These are phyloP conservation scores for Caenorhabditis wallacei DNA, from an alignment of 2,888 invertebrate genomes.

Conservation along the genomic window DNA sequence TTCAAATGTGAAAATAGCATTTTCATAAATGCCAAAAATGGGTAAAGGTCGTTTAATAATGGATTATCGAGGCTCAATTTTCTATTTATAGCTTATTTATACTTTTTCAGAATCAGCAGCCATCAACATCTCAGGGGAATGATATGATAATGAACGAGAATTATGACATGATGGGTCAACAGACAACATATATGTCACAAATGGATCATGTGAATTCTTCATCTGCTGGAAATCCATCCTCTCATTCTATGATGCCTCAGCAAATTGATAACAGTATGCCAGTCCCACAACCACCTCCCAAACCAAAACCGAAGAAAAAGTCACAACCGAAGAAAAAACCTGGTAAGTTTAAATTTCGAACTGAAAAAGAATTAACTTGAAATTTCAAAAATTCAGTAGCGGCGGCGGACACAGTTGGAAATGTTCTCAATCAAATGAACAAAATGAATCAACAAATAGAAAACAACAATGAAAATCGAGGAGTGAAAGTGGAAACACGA, in stretches of 20 bases:
- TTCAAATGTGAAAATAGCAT: no score
- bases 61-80: no score
- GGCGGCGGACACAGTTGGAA: conserved; percentile 36
- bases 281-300: conserved; percentile 1
- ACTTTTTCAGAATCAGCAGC: conserved; percentile 54
- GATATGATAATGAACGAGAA: conserved; percentile 9
- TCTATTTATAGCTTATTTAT: no score
- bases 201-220: conserved; percentile 50
- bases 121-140: conserved; percentile 48
- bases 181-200: conserved; percentile 45
- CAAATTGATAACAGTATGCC: conserved; percentile 10
- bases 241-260: conserved; percentile 16
- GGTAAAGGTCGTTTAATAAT: no score
- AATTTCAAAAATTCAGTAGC: conserved; percentile 2
- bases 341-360: conserved; percentile 12
- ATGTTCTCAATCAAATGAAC: conserved; percentile 45
- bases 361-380: no score
- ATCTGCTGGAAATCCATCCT: conserved; percentile 12
- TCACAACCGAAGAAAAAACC: conserved; percentile 36
- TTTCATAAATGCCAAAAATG: no score
- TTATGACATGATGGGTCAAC: conserved; percentile 40
- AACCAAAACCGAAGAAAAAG: conserved; percentile 38
- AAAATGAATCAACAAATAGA: conserved; percentile 32
- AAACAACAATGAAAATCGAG: conserved; percentile 12
- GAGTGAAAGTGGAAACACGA: conserved; percentile 23